A percentile compares a stretch with the other conserved stretches of the same genome.
These are phyloP conservation scores for Drosophila biarmipes DNA, from an alignment of 1,140 invertebrate species.

Conservation along the genomic window DNA sequence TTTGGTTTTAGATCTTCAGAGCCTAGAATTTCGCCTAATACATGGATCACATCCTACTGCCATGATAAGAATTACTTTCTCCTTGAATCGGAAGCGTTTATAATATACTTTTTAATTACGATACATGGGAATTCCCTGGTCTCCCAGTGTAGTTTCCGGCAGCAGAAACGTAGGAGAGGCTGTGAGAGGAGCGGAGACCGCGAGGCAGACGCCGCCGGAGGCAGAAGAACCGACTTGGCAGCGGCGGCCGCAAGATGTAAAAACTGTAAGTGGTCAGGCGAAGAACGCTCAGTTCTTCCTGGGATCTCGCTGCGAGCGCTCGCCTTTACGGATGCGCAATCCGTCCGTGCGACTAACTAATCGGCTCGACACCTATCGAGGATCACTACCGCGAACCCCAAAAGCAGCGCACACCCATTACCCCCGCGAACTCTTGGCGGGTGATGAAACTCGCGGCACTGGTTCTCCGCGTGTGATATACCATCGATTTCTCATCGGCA, in stretches of 20 bases:
- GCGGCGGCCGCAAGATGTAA: slow-evolving; percentile 63
- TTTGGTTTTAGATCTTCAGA: no score
- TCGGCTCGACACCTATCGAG: slow-evolving; percentile 52
- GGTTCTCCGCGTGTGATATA: slow-evolving; percentile 49
- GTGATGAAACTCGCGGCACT: slow-evolving; percentile 58
- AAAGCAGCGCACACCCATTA: neutral
- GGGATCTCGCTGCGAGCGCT: slow-evolving; percentile 81
- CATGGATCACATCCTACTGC: no score
- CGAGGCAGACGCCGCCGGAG: slow-evolving; percentile 18
- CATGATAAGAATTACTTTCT: no score
- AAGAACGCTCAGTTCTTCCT: slow-evolving; percentile 82
- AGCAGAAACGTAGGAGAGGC: slow-evolving; percentile 5
- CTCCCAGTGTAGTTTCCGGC: slow-evolving; percentile 9
- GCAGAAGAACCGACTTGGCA: slow-evolving; percentile 28
- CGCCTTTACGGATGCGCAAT: slow-evolving; percentile 29
- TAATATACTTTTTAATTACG: no score
- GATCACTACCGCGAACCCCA: slow-evolving; percentile 33
- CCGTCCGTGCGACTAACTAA: slow-evolving; percentile 26
- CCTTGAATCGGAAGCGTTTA: no score
- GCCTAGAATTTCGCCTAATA: no score
- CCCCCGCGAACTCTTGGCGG: slow-evolving; percentile 7
- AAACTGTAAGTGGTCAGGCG: slow-evolving; percentile 79
- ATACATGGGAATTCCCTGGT: neutral
- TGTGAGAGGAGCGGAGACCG: neutral
- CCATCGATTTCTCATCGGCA: slow-evolving; percentile 60